These are phyloP conservation scores for Morone saxatilis DNA, from an alignment of 2,113 vertebrate species.

Conservation along the genomic window DNA sequence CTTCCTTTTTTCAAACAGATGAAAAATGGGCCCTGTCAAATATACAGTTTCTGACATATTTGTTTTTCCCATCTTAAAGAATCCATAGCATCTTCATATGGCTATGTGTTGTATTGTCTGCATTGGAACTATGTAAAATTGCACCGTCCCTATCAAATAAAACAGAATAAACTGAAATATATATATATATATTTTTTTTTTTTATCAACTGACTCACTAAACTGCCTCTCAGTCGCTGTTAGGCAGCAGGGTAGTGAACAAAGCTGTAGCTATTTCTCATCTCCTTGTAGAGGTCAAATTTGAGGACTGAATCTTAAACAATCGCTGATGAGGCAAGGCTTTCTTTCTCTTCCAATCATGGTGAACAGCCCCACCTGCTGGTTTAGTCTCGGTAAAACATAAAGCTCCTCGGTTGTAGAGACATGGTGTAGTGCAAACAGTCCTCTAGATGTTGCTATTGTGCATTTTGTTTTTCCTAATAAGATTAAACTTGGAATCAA, in stretches of 20 bases:
- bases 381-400: background rate
- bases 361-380: slow-evolving; percentile 81
- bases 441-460: slow-evolving; percentile 44
- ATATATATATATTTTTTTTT: background rate
- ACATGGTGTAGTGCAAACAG: background rate
- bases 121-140: background rate
- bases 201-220: background rate
- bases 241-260: slow-evolving; percentile 18
- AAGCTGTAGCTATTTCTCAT: slow-evolving; percentile 31
- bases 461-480: background rate
- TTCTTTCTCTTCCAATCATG: slow-evolving; percentile 38
- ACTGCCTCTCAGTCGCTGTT: background rate
- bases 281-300: slow-evolving; percentile 71
- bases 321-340: slow-evolving; percentile 31
- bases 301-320: slow-evolving; percentile 67
- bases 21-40: slow-evolving; percentile 15
- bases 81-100: background rate
- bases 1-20: slow-evolving; percentile 31
- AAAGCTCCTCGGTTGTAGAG: background rate
- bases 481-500: background rate
- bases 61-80: slow-evolving; percentile 10
- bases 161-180: too few relatives aligned
- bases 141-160: too few relatives aligned
- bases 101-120: background rate
- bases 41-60: background rate